phyloP scores from a whole-genome alignment of 2,888 invertebrate species.

The Zootermopsis nevadensis region DNA sequence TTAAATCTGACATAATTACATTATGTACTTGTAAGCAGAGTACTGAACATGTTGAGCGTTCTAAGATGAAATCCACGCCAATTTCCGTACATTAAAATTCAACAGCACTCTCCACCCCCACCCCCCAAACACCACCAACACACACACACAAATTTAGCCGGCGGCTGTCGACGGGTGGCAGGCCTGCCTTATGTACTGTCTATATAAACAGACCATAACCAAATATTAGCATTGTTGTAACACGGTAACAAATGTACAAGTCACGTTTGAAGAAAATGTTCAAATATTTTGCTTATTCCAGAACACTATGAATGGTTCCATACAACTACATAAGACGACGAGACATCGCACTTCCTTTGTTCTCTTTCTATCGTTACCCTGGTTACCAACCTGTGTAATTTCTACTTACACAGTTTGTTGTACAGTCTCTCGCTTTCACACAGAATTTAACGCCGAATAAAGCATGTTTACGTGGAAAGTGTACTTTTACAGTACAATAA shows the following conservation, averaged over 20 bases:
- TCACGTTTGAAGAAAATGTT: neutral
- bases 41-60: no score
- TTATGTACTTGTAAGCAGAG: no score
- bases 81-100: no score
- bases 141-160: no score
- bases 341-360: neutral
- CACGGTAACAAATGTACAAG: neutral
- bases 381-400: neutral
- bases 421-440: neutral
- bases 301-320: neutral
- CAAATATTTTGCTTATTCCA: conserved; percentile 1
- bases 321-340: neutral
- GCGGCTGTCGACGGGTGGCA: no score
- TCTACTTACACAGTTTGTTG: neutral
- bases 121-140: no score
- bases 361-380: neutral
- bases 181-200: neutral
- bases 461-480: neutral
- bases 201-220: neutral
- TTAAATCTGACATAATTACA: no score
- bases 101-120: no score
- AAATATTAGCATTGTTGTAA: conserved; percentile 16
- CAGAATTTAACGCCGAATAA: neutral
- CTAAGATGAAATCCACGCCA: no score
- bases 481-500: neutral